Conservation (phyloP, 1,140 invertebrate genomes). For the Pomacea maculata region DNA sequence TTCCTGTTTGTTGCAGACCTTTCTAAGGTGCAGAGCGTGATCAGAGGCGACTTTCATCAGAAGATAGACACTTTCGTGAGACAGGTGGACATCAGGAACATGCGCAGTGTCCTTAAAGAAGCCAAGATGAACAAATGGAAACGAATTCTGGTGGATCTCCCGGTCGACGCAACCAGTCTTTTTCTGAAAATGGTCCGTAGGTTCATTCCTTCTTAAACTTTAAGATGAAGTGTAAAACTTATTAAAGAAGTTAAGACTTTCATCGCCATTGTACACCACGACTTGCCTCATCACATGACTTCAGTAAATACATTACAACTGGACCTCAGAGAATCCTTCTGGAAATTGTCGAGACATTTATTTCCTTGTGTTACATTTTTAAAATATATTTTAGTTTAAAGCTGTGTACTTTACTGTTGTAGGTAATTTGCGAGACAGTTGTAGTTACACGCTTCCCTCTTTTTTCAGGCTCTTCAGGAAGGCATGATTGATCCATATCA, state of each 20-base stretch:
- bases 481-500: conserved; percentile 65
- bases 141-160: conserved; percentile 57
- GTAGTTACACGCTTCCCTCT: not conserved
- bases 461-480: conserved; percentile 61
- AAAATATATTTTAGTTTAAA: too few relatives aligned
- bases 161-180: conserved; percentile 45
- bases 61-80: conserved; percentile 41
- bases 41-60: conserved; percentile 29
- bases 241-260: too few relatives aligned
- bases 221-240: not conserved
- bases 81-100: conserved; percentile 47
- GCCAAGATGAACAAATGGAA: conserved; percentile 54
- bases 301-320: too few relatives aligned
- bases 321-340: too few relatives aligned
- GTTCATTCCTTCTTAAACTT: too few relatives aligned
- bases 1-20: conserved; percentile 37
- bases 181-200: conserved; percentile 59
- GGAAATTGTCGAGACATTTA: too few relatives aligned
- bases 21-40: conserved; percentile 46
- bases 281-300: too few relatives aligned
- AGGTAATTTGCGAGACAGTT: too few relatives aligned
- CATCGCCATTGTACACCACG: too few relatives aligned
- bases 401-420: too few relatives aligned
- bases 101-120: conserved; percentile 55
- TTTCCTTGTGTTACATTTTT: too few relatives aligned